Conservation (phyloP, 2,797 vertebrate species). For the Apogon hyalosoma region DNA sequence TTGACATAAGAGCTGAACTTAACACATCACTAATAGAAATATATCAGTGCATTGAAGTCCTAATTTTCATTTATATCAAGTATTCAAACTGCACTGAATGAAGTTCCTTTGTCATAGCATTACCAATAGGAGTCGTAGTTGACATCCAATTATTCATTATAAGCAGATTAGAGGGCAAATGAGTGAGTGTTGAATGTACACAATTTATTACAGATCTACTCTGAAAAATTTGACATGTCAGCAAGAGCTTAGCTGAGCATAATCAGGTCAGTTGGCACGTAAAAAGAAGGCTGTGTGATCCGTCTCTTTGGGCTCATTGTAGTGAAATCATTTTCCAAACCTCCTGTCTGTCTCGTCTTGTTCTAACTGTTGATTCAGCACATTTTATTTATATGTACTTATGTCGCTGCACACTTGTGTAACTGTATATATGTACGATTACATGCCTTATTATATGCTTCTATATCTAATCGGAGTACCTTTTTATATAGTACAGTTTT, state of each 20-base stretch:
- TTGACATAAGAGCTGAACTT: no score
- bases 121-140: slow-evolving; percentile 31
- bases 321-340: slow-evolving; percentile 38
- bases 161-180: slow-evolving; percentile 67
- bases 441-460: no score
- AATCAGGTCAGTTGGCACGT: slow-evolving; percentile 21
- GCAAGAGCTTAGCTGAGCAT: slow-evolving; percentile 20
- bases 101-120: slow-evolving; percentile 38
- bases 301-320: slow-evolving; percentile 31
- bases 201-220: slow-evolving; percentile 37
- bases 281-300: slow-evolving; percentile 16
- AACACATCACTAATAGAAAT: no score
- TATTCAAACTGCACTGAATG: no score
- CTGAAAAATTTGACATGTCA: slow-evolving; percentile 35
- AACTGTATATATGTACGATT: no score
- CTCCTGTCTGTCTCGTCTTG: slow-evolving; percentile 13
- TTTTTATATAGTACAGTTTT: no score
- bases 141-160: slow-evolving; percentile 52
- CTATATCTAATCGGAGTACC: no score
- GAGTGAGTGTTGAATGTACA: slow-evolving; percentile 41
- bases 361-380: slow-evolving; percentile 21
- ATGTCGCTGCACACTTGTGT: no score
- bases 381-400: not conserved
- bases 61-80: no score
- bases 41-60: no score